phyloP scores from a whole-genome alignment of 2,797 vertebrate genomes.

The Ispidina picta region DNA sequence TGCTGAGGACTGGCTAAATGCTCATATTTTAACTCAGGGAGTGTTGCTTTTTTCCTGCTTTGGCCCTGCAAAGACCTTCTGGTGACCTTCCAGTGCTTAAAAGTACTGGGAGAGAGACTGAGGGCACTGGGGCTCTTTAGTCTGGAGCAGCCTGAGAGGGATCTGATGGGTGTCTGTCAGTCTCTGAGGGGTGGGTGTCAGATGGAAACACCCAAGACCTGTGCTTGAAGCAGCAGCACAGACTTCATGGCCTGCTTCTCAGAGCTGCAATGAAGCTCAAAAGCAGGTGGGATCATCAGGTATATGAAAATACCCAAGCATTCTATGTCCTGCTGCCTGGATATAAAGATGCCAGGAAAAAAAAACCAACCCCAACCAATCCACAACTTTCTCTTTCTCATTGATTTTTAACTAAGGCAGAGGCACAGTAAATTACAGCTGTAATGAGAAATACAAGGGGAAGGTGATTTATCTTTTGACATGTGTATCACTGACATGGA shows the following conservation, averaged over 20 bases:
- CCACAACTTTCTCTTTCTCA: neutral
- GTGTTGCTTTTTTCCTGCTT: neutral
- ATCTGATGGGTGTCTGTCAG: too few species aligned
- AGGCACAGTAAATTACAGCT: neutral
- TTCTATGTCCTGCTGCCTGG: neutral
- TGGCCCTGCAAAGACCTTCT: neutral
- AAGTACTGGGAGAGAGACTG: neutral
- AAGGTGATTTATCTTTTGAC: neutral
- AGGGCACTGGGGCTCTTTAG: too few species aligned
- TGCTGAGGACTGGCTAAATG: neutral
- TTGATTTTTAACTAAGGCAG: neutral
- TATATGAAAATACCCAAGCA: neutral
- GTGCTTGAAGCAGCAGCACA: neutral
- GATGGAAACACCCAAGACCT: too few species aligned
- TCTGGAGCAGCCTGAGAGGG: too few species aligned
- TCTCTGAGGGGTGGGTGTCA: too few species aligned
- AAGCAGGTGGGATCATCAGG: neutral
- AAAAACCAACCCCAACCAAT: neutral
- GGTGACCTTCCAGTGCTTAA: neutral
- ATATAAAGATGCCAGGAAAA: neutral
- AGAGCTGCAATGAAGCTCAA: neutral
- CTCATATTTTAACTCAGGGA: neutral
- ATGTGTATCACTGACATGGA: neutral
- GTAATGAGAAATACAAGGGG: neutral
- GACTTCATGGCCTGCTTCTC: neutral